Evolutionary conservation across 2,797 vertebrate genomes (phyloP), one percentile per base, ranked within the genome.

Genomic region (Falco cherrug): DNA sequence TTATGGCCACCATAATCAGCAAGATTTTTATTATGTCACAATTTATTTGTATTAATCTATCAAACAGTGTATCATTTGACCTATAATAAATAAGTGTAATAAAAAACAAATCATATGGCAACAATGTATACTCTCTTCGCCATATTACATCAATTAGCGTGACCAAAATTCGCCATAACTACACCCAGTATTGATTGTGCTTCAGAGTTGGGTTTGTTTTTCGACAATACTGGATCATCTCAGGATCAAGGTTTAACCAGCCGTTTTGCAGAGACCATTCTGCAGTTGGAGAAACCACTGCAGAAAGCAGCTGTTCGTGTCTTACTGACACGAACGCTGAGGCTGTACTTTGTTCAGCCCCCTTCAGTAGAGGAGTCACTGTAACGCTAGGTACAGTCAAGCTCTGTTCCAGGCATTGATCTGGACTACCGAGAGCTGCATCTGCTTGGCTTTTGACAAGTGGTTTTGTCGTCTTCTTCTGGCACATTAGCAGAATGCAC

Each of bases 181-280:
- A 99, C 22, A 99, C 99, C 99, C 99, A 99, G 59, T 99, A 99
- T 43, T 99, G 99, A 96, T 92, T 98, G 76, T 69, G 97, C 91
- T 98, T 99, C 95, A 99, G 97, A 10, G 97, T 97, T 5, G 99
- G 99, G 81, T 98, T 98, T 86, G 98, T 95, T 76, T 98, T 98
- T 83, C 94, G 96, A 95, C 99, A 98, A 29, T 99, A 97, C 13
- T 98, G 98, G 41, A 98, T 97, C 87, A 98, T 97, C 71, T 98
- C 97, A 17, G 98, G 98, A 64, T 98, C 98, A 78, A 98, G 93
- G 65, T 96, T 98, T 61, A 97, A 97, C 98, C 98, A 98, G 3
- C 94, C 98, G 85, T 97, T 98, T 86, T 98, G 91, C 41, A 98
- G 89, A 95, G 95, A 56, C 59, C 93, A 91, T 77, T 97, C 98